Percentiles rank a stretch among this genome's conserved stretches.
These are phyloP conservation scores for Varanus salvator DNA, from an alignment of 2,113 vertebrate species.

Conservation along the genomic window DNA sequence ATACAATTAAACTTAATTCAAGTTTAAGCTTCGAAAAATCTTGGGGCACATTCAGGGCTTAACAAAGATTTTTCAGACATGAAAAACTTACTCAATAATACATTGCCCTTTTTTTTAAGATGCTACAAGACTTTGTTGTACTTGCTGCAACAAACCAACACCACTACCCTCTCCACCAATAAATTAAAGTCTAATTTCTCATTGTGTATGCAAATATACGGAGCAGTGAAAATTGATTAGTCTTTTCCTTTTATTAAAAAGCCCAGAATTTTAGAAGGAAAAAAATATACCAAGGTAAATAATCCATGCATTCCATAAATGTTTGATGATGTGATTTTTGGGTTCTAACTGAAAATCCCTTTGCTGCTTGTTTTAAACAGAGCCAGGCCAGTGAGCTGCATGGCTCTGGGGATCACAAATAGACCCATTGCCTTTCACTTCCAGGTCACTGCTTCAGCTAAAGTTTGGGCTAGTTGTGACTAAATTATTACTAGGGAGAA, in stretches of 20 bases:
- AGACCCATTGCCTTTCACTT: slow-evolving; percentile 50
- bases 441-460: slow-evolving; percentile 66
- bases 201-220: slow-evolving; percentile 32
- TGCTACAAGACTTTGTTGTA: not conserved
- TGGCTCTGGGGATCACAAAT: slow-evolving; percentile 61
- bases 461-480: slow-evolving; percentile 55
- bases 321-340: slow-evolving; percentile 62
- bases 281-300: slow-evolving; percentile 53
- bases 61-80: not conserved
- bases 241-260: not conserved
- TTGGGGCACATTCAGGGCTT: not conserved
- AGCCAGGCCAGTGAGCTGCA: slow-evolving; percentile 50
- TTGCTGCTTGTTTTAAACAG: slow-evolving; percentile 53
- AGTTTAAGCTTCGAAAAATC: not conserved
- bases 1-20: not conserved
- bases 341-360: slow-evolving; percentile 57
- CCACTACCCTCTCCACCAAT: not conserved
- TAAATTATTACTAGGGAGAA: not conserved
- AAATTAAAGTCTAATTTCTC: slow-evolving; percentile 2
- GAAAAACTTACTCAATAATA: not conserved
- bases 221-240: slow-evolving; percentile 24
- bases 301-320: slow-evolving; percentile 67
- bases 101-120: not conserved
- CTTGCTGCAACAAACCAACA: not conserved
- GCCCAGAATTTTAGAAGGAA: slow-evolving; percentile 35